A percentile compares a stretch with the other conserved stretches of the same genome.
Evolutionary conservation across 2,888 invertebrate genomes (phyloP).

Genomic region (Phragmatobia fuliginosa): DNA sequence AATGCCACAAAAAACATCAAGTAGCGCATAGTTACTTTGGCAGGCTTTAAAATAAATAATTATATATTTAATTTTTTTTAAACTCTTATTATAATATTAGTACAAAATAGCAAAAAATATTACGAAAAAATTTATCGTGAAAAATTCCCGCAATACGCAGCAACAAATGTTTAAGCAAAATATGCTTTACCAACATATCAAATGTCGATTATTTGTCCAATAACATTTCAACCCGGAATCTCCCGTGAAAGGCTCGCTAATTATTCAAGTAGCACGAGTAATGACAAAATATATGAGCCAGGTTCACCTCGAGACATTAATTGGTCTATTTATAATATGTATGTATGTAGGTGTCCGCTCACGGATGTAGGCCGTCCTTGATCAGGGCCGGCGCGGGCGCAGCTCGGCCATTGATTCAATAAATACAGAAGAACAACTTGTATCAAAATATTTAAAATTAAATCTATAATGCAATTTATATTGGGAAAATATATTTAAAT

Average conservation of each 20-base stretch:
- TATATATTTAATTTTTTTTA: no score
- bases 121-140: no score
- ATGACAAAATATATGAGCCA: slow-evolving; percentile 31
- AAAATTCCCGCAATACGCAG: no score
- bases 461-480: no score
- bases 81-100: no score
- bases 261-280: slow-evolving; percentile 8
- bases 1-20: no score
- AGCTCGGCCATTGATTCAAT: slow-evolving; percentile 20
- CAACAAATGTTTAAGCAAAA: slow-evolving; percentile 1
- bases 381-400: slow-evolving; percentile 47
- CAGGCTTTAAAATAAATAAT: no score
- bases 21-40: no score
- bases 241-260: slow-evolving; percentile 6
- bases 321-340: slow-evolving; percentile 48
- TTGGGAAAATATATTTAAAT: no score
- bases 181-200: background rate
- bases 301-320: slow-evolving; percentile 36
- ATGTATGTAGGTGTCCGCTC: slow-evolving; percentile 46
- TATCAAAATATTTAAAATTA: background rate
- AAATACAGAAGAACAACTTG: slow-evolving; percentile 12
- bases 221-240: slow-evolving; percentile 9
- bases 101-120: no score
- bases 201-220: slow-evolving; percentile 8
- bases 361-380: slow-evolving; percentile 57